Evolutionary conservation across 2,888 invertebrate species (phyloP).

Genomic region (Chalcis sispes): DNA sequence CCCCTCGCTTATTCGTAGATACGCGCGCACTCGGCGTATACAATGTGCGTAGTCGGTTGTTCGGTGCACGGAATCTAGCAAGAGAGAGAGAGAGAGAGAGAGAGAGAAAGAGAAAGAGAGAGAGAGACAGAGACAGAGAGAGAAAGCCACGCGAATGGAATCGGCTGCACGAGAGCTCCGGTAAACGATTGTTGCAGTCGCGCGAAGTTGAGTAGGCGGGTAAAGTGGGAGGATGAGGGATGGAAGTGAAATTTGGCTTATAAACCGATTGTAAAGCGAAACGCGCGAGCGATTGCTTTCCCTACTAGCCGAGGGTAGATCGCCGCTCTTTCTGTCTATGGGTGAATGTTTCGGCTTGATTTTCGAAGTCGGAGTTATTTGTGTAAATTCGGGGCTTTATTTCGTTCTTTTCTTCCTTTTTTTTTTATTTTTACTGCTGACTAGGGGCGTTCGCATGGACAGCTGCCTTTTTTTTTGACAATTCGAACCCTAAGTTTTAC

Average conservation of each 20-base stretch:
- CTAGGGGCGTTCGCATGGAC: too few relatives aligned
- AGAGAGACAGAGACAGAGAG: neutral
- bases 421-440: too few relatives aligned
- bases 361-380: neutral
- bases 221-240: constrained; percentile 17
- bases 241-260: constrained; percentile 19
- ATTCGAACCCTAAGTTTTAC: too few relatives aligned
- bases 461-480: too few relatives aligned
- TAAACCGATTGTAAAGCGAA: constrained; percentile 32
- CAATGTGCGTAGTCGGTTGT: constrained; percentile 17
- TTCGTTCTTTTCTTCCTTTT: neutral
- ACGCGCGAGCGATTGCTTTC: too few relatives aligned
- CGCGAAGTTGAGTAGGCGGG: neutral
- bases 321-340: too few relatives aligned
- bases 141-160: constrained; percentile 22
- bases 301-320: too few relatives aligned
- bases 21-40: neutral
- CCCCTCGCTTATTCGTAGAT: too few relatives aligned
- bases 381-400: constrained; percentile 1
- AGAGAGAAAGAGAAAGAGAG: neutral
- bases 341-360: neutral
- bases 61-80: neutral
- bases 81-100: too few relatives aligned
- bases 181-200: constrained; percentile 27
- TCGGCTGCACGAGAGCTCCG: constrained; percentile 4